Evolutionary conservation across 1,140 invertebrate genomes (phyloP).

Genomic region (Caerostris darwini): DNA sequence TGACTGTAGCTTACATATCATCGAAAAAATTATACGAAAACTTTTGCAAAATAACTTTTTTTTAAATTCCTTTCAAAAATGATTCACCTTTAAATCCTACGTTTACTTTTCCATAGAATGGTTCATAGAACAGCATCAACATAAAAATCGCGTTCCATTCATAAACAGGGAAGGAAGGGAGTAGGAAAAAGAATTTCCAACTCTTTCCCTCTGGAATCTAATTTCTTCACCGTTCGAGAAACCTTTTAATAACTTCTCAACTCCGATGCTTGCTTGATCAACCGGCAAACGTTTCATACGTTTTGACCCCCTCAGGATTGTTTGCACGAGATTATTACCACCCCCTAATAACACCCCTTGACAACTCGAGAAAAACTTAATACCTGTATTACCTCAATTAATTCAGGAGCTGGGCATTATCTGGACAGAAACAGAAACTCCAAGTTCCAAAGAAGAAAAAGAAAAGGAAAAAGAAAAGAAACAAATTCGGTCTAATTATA

Average conservation of each 20-base stretch:
- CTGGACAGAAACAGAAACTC: neutral
- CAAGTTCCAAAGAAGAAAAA: neutral
- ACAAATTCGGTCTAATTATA: slow-evolving; percentile 53
- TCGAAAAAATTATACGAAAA: neutral
- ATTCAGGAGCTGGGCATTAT: neutral
- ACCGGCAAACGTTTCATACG: neutral
- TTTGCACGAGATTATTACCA: neutral
- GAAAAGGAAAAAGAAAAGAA: neutral
- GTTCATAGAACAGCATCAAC: no score
- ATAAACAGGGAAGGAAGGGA: neutral
- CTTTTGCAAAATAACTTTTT: neutral
- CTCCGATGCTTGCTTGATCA: neutral
- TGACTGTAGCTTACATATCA: neutral
- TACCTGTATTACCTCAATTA: slow-evolving; percentile 19
- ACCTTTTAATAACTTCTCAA: neutral
- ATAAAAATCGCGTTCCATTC: neutral
- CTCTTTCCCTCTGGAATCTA: no score
- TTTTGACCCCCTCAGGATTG: neutral
- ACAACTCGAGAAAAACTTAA: neutral
- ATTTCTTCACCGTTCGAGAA: neutral
- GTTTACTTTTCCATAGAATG: no score
- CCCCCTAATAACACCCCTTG: no score
- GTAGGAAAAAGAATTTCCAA: no score
- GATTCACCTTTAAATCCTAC: no score
- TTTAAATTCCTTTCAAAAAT: no score